These are phyloP conservation scores for Turnix velox DNA, from an alignment of 2,113 vertebrate genomes.

Conservation along the genomic window DNA sequence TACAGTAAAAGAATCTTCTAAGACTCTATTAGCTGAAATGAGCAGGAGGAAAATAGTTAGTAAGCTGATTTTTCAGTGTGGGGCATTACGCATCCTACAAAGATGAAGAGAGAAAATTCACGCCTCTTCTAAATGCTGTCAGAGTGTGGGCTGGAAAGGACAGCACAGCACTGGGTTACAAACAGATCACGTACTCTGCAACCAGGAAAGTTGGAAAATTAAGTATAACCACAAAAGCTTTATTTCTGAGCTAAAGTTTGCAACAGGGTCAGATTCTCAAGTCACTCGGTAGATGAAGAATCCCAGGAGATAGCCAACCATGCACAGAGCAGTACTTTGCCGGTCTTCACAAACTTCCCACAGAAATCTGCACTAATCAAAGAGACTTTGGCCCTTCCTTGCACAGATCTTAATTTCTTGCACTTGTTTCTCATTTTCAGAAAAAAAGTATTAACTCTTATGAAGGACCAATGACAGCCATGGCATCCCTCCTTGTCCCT, in stretches of 20 bases:
- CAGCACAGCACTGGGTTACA: neutral
- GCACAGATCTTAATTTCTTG: neutral
- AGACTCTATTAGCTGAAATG: slow-evolving; percentile 1
- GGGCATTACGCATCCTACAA: neutral
- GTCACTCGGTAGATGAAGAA: neutral
- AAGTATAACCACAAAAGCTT: neutral
- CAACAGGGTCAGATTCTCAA: neutral
- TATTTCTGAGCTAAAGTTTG: neutral
- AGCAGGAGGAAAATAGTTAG: neutral
- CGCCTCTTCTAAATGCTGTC: neutral
- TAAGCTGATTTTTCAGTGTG: neutral
- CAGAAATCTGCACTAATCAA: neutral
- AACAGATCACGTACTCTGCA: neutral
- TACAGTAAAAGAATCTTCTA: neutral
- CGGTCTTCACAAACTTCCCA: neutral
- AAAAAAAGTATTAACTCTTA: neutral
- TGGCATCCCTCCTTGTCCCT: neutral
- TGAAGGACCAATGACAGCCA: neutral
- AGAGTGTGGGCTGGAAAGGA: neutral
- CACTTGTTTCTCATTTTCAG: neutral
- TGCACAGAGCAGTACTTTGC: neutral
- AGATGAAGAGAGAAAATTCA: slow-evolving; percentile 3
- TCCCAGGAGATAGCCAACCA: neutral
- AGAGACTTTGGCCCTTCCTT: neutral
- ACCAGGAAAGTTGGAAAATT: neutral